Evolutionary conservation across 2,113 vertebrate species (phyloP).

Genomic region (Cynoglossus semilaevis): DNA sequence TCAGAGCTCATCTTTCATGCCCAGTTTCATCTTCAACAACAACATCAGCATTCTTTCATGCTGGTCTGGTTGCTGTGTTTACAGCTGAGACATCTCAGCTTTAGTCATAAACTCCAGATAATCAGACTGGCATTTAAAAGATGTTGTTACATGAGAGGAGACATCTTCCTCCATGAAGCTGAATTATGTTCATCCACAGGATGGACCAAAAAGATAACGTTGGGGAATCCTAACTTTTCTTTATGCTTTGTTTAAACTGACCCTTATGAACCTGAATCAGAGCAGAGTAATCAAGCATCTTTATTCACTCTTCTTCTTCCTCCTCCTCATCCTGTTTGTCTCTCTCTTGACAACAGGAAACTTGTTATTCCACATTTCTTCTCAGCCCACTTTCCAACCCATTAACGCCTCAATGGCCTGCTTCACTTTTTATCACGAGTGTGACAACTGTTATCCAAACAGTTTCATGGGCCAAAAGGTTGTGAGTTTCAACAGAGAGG

Average conservation of each 20-base stretch:
- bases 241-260: conserved; percentile 39
- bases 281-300: conserved; percentile 39
- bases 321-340: background rate
- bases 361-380: conserved; percentile 6
- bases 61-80: background rate
- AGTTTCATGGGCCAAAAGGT: background rate
- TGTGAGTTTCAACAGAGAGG: too few species aligned
- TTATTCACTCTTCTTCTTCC: conserved; percentile 2
- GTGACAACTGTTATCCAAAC: background rate
- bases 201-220: conserved; percentile 10
- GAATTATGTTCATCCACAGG: conserved; percentile 17
- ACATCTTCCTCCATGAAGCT: conserved; percentile 1
- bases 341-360: conserved; percentile 1
- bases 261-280: conserved; percentile 35
- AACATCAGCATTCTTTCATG: conserved; percentile 1
- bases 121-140: conserved; percentile 9
- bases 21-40: background rate
- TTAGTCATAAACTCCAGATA: conserved; percentile 33
- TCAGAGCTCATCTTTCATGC: conserved; percentile 2
- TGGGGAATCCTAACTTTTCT: conserved; percentile 14
- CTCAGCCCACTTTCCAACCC: background rate
- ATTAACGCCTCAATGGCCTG: background rate
- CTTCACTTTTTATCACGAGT: background rate
- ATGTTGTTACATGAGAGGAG: conserved; percentile 2
- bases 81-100: conserved; percentile 22